Base-by-base conservation (phyloP, 2,113 vertebrate genomes). In the Lasiurus borealis region DNA sequence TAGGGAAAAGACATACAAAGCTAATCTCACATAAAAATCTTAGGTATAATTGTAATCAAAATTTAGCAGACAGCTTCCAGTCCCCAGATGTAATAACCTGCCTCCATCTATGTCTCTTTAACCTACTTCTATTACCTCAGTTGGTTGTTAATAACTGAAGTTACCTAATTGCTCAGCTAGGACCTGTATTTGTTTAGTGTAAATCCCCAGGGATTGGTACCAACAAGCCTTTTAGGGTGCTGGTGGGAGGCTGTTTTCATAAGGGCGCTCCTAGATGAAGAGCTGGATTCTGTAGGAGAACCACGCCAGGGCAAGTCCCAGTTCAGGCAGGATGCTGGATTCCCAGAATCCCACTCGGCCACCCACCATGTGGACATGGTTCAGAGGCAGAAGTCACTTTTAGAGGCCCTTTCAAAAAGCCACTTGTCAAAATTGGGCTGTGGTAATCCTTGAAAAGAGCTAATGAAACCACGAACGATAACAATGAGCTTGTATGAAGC, bases 401-500 rank as follows among this genome's bases (percentile, higher is more conserved):
- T 69, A 71, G 34, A 59, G 46, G 52, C 14, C 36, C 46, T 89
- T 87, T 72, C 21, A 34, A 85, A 93, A 91, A 93, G 68, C 78
- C 52, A 54, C 52, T 84, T 97, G 59, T 88, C 85, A 93, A 72
- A 93, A 88, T 91, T 11, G 29, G 73, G 83, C 93, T 77, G 57
- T 14, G 73, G 46, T 84, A 93, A 82, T 88, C 68, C 81, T 91
- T 94, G 88, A 94, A 97, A 97, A 92, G 85, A 93, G 36, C 91
- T 93, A 94, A 92, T 96, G 82, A 96, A 46, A 71, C 75, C 72
- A 59, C 57, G 82, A 97, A 97, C 69, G 97, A 81, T 90, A 92
- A 90, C 66, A 95, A 66, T 50, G 96, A 96, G 95, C 1, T 4
- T 93, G 86, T 93, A 90, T 82, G 86, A 92, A 40, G 90, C 73